Percentiles rank a stretch among this genome's conserved stretches.
These are phyloP conservation scores for Virgularia gustaviana DNA, from an alignment of 92 coral and sea anemone genomes.

Conservation along the genomic window DNA sequence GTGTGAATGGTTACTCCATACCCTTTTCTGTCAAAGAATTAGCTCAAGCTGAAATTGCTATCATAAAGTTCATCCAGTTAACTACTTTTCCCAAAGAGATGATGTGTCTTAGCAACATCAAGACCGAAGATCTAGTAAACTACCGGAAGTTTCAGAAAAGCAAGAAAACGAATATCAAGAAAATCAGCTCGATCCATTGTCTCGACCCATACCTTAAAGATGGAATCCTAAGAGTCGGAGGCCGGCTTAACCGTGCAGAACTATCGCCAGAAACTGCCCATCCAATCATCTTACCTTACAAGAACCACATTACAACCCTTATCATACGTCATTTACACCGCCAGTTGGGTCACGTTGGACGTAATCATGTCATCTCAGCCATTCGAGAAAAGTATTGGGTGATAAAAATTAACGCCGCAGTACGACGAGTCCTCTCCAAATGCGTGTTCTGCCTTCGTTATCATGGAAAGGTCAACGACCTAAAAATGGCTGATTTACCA, in stretches of 20 bases:
- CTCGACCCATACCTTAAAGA: slow-evolving; percentile 56
- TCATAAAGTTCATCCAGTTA: slow-evolving; percentile 52
- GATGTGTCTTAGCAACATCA: slow-evolving; percentile 21
- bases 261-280: slow-evolving; percentile 52
- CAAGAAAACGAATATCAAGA: slow-evolving; percentile 27
- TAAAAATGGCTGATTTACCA: slow-evolving; percentile 66
- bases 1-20: slow-evolving; percentile 5
- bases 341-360: slow-evolving; percentile 59
- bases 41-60: slow-evolving; percentile 50
- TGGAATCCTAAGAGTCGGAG: slow-evolving; percentile 60
- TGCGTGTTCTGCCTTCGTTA: slow-evolving; percentile 62
- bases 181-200: slow-evolving; percentile 47
- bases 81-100: slow-evolving; percentile 51
- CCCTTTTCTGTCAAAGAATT: slow-evolving; percentile 51
- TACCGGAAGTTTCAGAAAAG: slow-evolving; percentile 31
- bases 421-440: slow-evolving; percentile 46
- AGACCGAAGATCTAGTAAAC: slow-evolving; percentile 23
- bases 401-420: slow-evolving; percentile 45
- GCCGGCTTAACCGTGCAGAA: slow-evolving; percentile 61
- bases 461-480: slow-evolving; percentile 45
- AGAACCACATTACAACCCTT: slow-evolving; percentile 51
- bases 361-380: slow-evolving; percentile 54
- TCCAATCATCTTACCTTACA: slow-evolving; percentile 56
- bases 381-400: slow-evolving; percentile 61
- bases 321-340: slow-evolving; percentile 44